Conservation (phyloP, 2,113 vertebrate species). For the Psilopsiagon aurifrons region DNA sequence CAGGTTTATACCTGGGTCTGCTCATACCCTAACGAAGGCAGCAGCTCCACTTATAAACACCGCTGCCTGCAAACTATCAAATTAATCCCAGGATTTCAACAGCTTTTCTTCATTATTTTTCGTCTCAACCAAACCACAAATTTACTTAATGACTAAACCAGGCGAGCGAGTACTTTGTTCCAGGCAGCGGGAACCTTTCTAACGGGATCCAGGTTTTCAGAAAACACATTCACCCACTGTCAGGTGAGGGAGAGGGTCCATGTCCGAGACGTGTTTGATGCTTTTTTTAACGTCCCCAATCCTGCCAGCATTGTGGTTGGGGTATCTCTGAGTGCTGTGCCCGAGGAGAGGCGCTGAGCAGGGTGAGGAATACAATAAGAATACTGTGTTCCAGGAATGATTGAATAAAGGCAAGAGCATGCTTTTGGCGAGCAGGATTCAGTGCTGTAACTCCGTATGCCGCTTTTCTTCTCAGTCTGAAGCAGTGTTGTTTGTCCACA, state of each 20-base stretch:
- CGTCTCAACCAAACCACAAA: constrained; percentile 70
- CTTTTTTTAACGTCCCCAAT: neutral
- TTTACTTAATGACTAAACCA: constrained; percentile 76
- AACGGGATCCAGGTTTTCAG: constrained; percentile 55
- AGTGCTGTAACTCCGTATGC: neutral
- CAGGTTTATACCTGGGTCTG: constrained; percentile 37
- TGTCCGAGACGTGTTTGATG: neutral
- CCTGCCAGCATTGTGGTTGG: neutral
- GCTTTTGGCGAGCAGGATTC: constrained; percentile 39
- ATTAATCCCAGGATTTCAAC: constrained; percentile 70
- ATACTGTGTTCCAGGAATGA: constrained; percentile 67
- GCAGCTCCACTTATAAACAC: constrained; percentile 35
- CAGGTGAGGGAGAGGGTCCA: neutral
- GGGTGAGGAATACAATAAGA: constrained; percentile 56
- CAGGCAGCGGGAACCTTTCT: constrained; percentile 53
- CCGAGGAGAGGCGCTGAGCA: neutral
- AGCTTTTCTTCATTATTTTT: constrained; percentile 76
- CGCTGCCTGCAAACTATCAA: constrained; percentile 61
- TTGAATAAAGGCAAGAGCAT: constrained; percentile 50
- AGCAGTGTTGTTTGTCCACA: constrained; percentile 22
- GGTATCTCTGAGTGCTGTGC: neutral
- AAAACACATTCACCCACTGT: neutral
- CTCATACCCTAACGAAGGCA: constrained; percentile 23
- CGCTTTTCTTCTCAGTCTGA: constrained; percentile 52
- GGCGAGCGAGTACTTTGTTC: constrained; percentile 55